Percentiles rank a stretch among this genome's conserved stretches.
phyloP scores from a whole-genome alignment of 2,888 invertebrate genomes.

The Sinopyrophorus schimmeli region DNA sequence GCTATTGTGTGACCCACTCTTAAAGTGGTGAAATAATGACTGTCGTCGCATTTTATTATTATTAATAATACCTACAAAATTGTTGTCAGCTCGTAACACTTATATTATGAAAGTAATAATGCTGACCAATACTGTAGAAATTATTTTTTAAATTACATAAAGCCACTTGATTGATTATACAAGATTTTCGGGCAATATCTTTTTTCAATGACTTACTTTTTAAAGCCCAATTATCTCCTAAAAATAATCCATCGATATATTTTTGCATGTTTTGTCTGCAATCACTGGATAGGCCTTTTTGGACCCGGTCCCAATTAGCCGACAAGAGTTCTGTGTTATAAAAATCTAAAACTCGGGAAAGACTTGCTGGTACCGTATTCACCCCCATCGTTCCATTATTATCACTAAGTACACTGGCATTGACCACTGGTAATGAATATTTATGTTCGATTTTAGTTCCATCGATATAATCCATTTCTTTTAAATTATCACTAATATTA shows the following conservation, averaged over 20 bases:
- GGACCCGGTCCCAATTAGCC: slow-evolving; percentile 61
- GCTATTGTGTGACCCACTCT: too few species aligned
- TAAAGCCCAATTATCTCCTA: slow-evolving; percentile 68
- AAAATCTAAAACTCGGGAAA: slow-evolving; percentile 61
- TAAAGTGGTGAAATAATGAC: too few species aligned
- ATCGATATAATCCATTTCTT: slow-evolving; percentile 44
- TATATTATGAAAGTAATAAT: too few species aligned
- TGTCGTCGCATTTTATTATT: too few species aligned
- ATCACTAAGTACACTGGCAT: slow-evolving; percentile 41
- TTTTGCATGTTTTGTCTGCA: slow-evolving; percentile 63
- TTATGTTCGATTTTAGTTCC: slow-evolving; percentile 41
- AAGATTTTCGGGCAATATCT: too few species aligned
- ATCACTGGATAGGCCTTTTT: slow-evolving; percentile 55
- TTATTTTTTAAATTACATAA: too few species aligned
- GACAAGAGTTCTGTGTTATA: slow-evolving; percentile 62
- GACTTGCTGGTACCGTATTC: slow-evolving; percentile 42
- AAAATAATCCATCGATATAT: slow-evolving; percentile 63
- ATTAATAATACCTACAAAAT: too few species aligned
- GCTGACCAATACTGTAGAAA: too few species aligned
- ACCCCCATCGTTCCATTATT: slow-evolving; percentile 23
- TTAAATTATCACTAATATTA: slow-evolving; percentile 16
- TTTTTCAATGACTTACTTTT: slow-evolving; percentile 69
- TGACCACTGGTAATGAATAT: slow-evolving; percentile 41
- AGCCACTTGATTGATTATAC: too few species aligned
- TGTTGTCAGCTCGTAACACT: too few species aligned